Conservation (phyloP, 2,113 vertebrate species). For the Chaenogobius annularis region DNA sequence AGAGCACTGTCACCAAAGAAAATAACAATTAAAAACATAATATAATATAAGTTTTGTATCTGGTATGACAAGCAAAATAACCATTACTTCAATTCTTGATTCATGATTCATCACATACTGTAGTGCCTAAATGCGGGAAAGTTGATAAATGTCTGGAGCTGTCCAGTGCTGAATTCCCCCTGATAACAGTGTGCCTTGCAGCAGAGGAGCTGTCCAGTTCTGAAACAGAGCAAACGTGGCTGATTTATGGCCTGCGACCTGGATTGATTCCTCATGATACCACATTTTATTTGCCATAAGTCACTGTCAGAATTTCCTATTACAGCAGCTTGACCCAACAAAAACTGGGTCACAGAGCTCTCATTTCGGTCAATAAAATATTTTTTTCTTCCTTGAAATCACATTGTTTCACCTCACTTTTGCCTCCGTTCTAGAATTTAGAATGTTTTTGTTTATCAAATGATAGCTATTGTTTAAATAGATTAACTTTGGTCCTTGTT, state of each 20-base stretch:
- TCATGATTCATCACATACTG: background rate
- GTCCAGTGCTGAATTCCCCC: constrained; percentile 1
- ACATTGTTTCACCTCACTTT: no score
- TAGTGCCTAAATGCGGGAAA: no score
- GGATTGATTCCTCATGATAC: constrained; percentile 5
- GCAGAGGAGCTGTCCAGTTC: constrained; percentile 4
- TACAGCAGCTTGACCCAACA: background rate
- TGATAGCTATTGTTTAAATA: no score
- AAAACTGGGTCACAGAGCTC: background rate
- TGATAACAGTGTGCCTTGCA: background rate
- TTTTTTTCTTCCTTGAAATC: background rate
- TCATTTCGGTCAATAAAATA: background rate
- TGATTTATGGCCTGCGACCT: constrained; percentile 1
- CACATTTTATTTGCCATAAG: constrained; percentile 6
- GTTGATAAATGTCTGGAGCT: background rate
- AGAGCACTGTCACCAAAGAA: no score
- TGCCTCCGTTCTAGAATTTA: no score
- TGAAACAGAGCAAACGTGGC: background rate
- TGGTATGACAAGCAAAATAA: no score
- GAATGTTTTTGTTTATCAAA: no score
- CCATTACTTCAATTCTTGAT: no score
- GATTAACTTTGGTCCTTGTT: no score
- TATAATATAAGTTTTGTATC: no score
- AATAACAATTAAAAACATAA: no score
- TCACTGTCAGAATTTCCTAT: background rate